A percentile compares a stretch with the other conserved stretches of the same genome.
Conservation (phyloP, 2,888 invertebrate genomes). For the Esperia sulphurella region DNA sequence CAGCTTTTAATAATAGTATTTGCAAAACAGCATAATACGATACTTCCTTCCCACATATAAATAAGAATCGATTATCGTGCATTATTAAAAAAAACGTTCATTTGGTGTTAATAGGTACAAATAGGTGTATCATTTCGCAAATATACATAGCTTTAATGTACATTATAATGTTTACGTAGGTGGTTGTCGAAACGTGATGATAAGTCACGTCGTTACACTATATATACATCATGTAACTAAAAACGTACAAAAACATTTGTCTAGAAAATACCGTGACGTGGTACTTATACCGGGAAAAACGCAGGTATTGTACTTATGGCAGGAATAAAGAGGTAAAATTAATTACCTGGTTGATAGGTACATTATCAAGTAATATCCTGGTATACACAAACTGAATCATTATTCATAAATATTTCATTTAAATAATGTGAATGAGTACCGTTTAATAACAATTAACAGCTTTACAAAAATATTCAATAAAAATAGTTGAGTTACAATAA, state of each 20-base stretch:
- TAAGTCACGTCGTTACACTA: slow-evolving; percentile 28
- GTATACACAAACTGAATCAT: too few relatives aligned
- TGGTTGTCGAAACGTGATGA: slow-evolving; percentile 19
- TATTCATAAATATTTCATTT: too few relatives aligned
- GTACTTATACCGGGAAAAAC: neutral
- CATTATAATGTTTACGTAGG: slow-evolving; percentile 19
- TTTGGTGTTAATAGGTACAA: neutral
- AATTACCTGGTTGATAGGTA: too few relatives aligned
- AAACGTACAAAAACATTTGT: neutral
- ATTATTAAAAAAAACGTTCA: neutral
- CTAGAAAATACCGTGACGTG: neutral
- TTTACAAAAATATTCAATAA: too few relatives aligned
- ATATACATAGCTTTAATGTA: slow-evolving; percentile 7
- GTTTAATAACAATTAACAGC: too few relatives aligned
- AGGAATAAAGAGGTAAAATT: too few relatives aligned
- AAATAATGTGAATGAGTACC: too few relatives aligned
- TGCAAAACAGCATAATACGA: too few relatives aligned
- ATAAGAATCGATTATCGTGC: neutral
- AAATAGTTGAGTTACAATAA: too few relatives aligned
- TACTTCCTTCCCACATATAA: too few relatives aligned
- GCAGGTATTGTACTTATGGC: slow-evolving; percentile 9
- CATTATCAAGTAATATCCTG: too few relatives aligned
- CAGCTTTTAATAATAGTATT: too few relatives aligned
- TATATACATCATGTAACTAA: slow-evolving; percentile 7
- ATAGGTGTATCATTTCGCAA: neutral